Evolutionary conservation across 1,140 invertebrate genomes (phyloP).

Genomic region (Calephelis virginiensis): DNA sequence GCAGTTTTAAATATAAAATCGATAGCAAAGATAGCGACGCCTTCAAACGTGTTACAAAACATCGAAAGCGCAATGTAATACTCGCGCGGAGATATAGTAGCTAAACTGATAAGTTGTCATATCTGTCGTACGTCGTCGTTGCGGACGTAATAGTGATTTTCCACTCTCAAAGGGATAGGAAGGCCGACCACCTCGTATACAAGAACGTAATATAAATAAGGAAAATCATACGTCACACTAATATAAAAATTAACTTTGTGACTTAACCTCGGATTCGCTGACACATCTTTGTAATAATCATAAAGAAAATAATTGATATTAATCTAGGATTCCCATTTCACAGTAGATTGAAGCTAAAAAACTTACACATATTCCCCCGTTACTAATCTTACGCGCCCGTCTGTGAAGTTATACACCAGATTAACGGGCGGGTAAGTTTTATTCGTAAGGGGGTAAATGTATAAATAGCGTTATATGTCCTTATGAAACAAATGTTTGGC

Average conservation of each 20-base stretch:
- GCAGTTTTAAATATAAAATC: too few species aligned
- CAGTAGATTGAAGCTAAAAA: too few species aligned
- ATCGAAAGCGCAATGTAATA: neutral
- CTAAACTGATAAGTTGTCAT: conserved; percentile 10
- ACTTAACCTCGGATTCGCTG: neutral
- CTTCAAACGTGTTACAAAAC: neutral
- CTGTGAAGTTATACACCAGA: too few species aligned
- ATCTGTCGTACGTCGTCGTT: neutral
- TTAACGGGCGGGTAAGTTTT: too few species aligned
- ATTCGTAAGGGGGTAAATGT: too few species aligned
- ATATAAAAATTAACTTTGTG: neutral
- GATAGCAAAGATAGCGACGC: neutral
- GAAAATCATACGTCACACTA: conserved; percentile 5
- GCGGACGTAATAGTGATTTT: conserved; percentile 8
- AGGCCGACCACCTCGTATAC: conserved; percentile 8
- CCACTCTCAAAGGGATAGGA: conserved; percentile 7
- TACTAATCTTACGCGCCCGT: too few species aligned
- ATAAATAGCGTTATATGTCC: too few species aligned
- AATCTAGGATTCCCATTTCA: too few species aligned
- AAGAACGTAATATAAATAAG: conserved; percentile 5
- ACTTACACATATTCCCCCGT: too few species aligned
- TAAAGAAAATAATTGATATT: too few species aligned
- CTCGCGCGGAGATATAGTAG: neutral
- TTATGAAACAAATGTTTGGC: too few species aligned
- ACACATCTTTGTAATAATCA: neutral